These are phyloP conservation scores for Diorhabda sublineata DNA, from an alignment of 1,140 invertebrate genomes.

Conservation along the genomic window DNA sequence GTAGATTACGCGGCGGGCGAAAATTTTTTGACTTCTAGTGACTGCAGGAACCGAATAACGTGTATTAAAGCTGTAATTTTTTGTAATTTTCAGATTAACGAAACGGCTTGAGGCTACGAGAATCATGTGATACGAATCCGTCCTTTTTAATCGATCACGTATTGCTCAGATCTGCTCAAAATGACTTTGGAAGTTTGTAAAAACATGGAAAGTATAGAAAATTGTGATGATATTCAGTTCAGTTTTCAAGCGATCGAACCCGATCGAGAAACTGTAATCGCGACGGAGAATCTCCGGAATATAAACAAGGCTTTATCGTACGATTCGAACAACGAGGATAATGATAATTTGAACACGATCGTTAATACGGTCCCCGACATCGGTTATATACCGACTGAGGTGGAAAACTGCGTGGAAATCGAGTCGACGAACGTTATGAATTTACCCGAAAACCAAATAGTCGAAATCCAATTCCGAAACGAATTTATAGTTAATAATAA, in stretches of 20 bases:
- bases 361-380: not conserved
- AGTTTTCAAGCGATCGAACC: constrained; percentile 24
- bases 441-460: constrained; percentile 38
- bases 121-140: constrained; percentile 27
- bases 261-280: constrained; percentile 26
- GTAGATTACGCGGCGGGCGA: no score
- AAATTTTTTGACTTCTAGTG: no score
- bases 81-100: not conserved
- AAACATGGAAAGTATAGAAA: constrained; percentile 27
- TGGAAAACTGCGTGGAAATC: constrained; percentile 41
- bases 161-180: constrained; percentile 30
- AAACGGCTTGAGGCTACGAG: not conserved
- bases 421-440: constrained; percentile 36
- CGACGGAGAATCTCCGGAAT: constrained; percentile 24
- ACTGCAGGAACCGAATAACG: no score
- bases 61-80: not conserved
- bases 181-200: constrained; percentile 25
- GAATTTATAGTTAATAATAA: constrained; percentile 40
- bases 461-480: constrained; percentile 40
- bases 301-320: constrained; percentile 28
- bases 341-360: not conserved
- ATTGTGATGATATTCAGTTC: constrained; percentile 22
- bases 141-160: not conserved
- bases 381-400: constrained; percentile 33
- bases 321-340: constrained; percentile 11